Evolutionary conservation across 2,113 vertebrate species (phyloP).

Genomic region (Arvicanthis niloticus): DNA sequence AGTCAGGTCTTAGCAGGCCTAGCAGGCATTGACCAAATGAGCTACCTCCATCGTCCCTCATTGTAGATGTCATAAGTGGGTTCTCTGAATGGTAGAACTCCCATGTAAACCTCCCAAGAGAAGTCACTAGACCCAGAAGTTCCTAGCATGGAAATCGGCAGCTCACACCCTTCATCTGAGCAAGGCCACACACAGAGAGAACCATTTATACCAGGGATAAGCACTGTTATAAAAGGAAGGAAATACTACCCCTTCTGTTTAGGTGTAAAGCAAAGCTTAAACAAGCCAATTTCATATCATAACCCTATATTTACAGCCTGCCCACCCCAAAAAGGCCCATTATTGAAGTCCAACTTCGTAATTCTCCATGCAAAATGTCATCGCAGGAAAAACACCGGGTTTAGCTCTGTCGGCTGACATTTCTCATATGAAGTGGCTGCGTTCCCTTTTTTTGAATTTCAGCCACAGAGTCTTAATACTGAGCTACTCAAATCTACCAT

Average conservation of each 20-base stretch:
- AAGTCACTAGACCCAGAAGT: background rate
- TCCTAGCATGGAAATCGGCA: constrained; percentile 21
- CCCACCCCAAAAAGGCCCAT: background rate
- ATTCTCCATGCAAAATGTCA: constrained; percentile 67
- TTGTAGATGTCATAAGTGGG: background rate
- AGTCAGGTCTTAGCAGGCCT: background rate
- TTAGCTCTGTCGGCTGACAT: constrained; percentile 71
- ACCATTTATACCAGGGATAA: constrained; percentile 19
- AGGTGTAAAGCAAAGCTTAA: constrained; percentile 67
- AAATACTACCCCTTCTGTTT: constrained; percentile 47
- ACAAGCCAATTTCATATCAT: constrained; percentile 53
- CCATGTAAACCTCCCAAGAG: background rate
- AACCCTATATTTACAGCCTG: constrained; percentile 65
- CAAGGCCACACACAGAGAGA: background rate
- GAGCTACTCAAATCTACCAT: constrained; percentile 53
- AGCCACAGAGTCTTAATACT: constrained; percentile 57
- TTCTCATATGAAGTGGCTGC: constrained; percentile 58
- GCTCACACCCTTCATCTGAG: background rate
- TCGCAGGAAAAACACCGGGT: constrained; percentile 66
- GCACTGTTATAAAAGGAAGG: constrained; percentile 47
- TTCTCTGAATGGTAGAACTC: background rate
- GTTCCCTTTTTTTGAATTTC: constrained; percentile 66
- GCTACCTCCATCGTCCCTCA: background rate
- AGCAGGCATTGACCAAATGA: background rate
- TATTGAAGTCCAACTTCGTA: constrained; percentile 71